phyloP scores from a whole-genome alignment of 2,113 vertebrate genomes.

The Phyllostomus hastatus region DNA sequence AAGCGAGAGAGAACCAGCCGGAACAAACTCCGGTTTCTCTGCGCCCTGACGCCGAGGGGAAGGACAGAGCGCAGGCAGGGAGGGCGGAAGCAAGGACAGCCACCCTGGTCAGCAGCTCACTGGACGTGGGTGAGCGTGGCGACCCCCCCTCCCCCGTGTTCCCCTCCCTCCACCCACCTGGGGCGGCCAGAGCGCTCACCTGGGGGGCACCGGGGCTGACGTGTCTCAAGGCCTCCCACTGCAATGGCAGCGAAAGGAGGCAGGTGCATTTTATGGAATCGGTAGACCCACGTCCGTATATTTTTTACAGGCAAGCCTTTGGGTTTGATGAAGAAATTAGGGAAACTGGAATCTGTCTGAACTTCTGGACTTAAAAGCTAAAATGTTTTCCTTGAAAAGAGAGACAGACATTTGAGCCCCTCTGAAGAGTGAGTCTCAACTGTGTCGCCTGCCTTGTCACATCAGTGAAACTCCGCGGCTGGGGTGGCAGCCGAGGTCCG shows the following conservation, averaged over 20 bases:
- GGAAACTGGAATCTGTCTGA: neutral
- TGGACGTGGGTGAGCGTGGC: neutral
- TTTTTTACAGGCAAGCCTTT: no score
- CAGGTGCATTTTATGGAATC: neutral
- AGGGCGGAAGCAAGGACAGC: neutral
- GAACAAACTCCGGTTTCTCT: neutral
- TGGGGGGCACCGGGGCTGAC: neutral
- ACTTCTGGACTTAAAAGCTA: neutral
- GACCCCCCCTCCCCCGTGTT: no score
- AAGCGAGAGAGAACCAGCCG: neutral
- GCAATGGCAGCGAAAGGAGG: neutral
- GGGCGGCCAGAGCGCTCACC: neutral
- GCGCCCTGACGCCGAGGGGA: neutral
- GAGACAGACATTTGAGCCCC: neutral
- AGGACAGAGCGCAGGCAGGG: neutral
- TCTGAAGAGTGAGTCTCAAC: neutral
- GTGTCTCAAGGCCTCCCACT: neutral
- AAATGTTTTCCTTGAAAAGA: neutral
- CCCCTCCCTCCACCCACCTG: neutral
- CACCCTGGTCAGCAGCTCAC: neutral
- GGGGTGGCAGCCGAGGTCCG: fast-evolving
- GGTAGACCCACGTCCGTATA: neutral
- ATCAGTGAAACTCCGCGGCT: neutral
- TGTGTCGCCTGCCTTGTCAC: neutral
- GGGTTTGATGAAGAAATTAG: neutral